Base-by-base conservation (phyloP, 2,113 vertebrate species). In the Synchiropus splendidus region DNA sequence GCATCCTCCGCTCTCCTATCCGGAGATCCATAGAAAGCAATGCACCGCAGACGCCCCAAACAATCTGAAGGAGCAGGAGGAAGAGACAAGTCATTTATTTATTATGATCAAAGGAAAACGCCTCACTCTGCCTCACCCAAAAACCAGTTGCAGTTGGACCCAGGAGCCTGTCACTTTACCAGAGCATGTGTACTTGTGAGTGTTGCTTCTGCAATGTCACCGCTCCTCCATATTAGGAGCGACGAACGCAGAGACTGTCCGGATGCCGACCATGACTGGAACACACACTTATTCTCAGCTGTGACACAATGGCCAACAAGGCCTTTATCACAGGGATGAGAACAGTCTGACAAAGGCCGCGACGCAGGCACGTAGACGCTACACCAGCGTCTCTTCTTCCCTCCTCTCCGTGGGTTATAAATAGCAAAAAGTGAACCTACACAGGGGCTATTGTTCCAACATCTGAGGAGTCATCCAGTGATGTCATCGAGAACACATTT, bases 1-100 rank as follows among this genome's bases (percentile, higher is more conserved):
- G 86, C 74, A 84, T 74, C 45, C 89, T 74, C 63, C 92, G 86
- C 79, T 92, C 91, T 62, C 91, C 91, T 69, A 95, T 85, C 35
- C 91, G 83, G 74, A 97, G 89, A 82, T 96, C 94, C 94, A 97
- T 97, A 86, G 88, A 89, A 71, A 56, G 80, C 38, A 1, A 48
- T 12, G 36, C 44, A 59, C 42, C 18, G 58, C 54, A 49, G 46
- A 56, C 43, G 9, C 64, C 67, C 47, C 2, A 56, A 54, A 45
- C 57, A 73, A 41, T 74, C 73, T 78, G 67, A 43, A n/a, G 39
- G 16, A 18, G 11, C 2, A 33, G 6, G 10, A 16, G 27, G 21
- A 27, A 27, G 8, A 27, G 8, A 27, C 21, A 8, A 27, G 21
- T 27, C 8, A 27, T 27, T 27, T 27, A n/a, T n/a, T n/a, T n/a